Evolutionary conservation across 2,113 vertebrate species (phyloP).

Genomic region (Microtus richardsoni): DNA sequence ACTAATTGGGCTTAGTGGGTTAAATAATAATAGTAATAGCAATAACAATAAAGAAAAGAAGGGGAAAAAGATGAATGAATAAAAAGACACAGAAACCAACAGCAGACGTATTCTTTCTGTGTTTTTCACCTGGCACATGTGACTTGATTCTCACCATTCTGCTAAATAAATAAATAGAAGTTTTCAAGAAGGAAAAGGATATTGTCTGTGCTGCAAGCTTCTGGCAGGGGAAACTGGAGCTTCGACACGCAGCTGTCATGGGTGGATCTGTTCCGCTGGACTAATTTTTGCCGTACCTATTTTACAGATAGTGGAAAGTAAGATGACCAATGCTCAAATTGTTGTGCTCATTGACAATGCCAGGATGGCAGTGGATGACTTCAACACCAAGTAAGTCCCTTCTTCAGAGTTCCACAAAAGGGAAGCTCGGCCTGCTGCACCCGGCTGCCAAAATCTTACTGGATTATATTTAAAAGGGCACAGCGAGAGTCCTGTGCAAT

Average conservation of each 20-base stretch:
- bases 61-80: no score
- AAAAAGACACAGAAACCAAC: neutral
- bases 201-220: neutral
- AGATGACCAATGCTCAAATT: constrained; percentile 87
- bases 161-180: no score
- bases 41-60: neutral
- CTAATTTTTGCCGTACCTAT: constrained; percentile 19
- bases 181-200: neutral
- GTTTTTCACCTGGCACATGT: neutral
- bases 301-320: constrained; percentile 87
- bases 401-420: neutral
- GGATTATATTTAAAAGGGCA: constrained; percentile 13
- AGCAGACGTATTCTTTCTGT: neutral
- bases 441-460: neutral
- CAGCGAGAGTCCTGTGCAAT: neutral
- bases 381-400: constrained; percentile 88
- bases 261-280: rapidly evolving
- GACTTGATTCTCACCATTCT: neutral
- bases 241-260: neutral
- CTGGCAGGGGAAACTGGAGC: neutral
- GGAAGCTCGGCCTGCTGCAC: neutral
- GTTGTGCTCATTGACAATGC: constrained; percentile 89
- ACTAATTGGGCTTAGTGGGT: neutral
- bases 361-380: constrained; percentile 89
- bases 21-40: neutral